Percentiles rank a stretch among this genome's conserved stretches.
These are phyloP conservation scores for Huso huso DNA, from an alignment of 2,797 vertebrate species.

Conservation along the genomic window DNA sequence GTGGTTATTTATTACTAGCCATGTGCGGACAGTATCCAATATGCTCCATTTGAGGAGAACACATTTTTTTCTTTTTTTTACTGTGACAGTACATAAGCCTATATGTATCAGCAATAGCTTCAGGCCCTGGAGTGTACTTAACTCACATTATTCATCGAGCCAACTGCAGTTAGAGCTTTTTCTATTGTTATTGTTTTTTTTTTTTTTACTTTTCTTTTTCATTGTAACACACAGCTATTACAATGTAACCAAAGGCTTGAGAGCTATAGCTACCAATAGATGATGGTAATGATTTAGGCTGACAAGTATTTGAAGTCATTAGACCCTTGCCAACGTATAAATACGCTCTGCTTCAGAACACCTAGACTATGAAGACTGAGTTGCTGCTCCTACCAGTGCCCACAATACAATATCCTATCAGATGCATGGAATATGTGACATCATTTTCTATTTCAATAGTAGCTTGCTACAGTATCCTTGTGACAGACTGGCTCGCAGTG, in stretches of 20 bases:
- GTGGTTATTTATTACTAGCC: constrained; percentile 2
- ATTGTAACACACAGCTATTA: no score
- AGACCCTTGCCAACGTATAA: no score
- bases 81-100: not conserved
- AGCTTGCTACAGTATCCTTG: no score
- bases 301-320: not conserved
- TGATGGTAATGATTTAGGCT: not conserved
- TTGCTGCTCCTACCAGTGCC: no score
- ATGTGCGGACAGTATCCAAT: constrained; percentile 3
- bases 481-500: no score
- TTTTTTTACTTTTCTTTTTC: not conserved
- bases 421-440: no score
- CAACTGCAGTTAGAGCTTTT: not conserved
- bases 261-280: not conserved
- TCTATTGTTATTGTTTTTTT: not conserved
- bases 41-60: not conserved
- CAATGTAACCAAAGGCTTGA: not conserved
- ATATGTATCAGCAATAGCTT: not conserved
- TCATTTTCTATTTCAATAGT: no score
- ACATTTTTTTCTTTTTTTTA: not conserved
- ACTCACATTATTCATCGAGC: not conserved
- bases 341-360: no score
- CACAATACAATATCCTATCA: no score
- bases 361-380: no score
- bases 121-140: not conserved